Conservation (phyloP, 2,113 vertebrate genomes). For the Circaetus gallicus region DNA sequence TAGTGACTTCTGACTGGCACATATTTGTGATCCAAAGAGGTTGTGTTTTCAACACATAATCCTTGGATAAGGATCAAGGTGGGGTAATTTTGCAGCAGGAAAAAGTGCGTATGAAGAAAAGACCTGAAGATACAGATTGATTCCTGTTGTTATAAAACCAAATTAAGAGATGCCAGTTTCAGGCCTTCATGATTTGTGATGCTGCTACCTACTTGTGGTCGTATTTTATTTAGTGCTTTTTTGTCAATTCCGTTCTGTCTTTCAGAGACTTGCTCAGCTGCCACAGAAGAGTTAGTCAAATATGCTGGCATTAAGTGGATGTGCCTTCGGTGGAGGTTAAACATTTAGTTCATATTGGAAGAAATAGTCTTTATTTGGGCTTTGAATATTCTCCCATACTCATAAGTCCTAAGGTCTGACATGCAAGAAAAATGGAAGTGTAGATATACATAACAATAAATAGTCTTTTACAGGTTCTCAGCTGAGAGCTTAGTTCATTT, state of each 20-base stretch:
- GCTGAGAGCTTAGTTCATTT: background rate
- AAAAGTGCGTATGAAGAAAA: background rate
- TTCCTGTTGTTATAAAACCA: background rate
- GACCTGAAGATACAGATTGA: background rate
- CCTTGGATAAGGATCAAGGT: background rate
- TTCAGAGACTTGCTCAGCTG: background rate
- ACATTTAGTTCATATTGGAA: background rate
- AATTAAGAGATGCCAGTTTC: background rate
- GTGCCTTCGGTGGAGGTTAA: background rate
- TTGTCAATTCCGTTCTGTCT: background rate
- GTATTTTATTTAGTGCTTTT: background rate
- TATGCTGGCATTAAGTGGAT: background rate
- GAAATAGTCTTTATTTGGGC: background rate
- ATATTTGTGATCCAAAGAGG: background rate
- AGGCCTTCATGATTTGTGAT: background rate
- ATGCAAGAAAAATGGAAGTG: background rate
- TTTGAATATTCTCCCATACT: background rate
- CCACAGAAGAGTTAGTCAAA: background rate
- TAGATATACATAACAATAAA: background rate
- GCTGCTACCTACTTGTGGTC: background rate
- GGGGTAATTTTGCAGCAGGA: background rate
- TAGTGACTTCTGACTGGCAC: background rate
- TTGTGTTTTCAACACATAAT: background rate
- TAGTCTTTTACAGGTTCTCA: background rate
- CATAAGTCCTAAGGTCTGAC: background rate